Evolutionary conservation across 2,113 vertebrate species (phyloP).

Genomic region (Euleptes europaea): DNA sequence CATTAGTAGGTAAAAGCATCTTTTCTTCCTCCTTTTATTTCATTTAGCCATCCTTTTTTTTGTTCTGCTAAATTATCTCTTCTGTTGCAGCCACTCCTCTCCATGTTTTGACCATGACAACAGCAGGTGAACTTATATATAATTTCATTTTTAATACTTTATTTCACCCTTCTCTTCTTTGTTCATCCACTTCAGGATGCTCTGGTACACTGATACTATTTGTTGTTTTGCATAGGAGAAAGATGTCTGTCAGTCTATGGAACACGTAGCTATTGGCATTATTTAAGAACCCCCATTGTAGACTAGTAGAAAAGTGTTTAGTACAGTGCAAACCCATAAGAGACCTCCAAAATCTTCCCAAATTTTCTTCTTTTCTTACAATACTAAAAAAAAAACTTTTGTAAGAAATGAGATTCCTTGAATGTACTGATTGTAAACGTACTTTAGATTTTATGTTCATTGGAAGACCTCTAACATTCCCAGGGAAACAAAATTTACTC

Average conservation of each 20-base stretch:
- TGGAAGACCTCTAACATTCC: constrained; percentile 6
- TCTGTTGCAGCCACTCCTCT: constrained; percentile 91
- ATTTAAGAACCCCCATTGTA: neutral
- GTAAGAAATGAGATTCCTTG: neutral
- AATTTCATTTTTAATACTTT: constrained; percentile 73
- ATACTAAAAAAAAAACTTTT: too few relatives aligned
- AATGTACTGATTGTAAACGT: neutral
- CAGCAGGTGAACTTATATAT: constrained; percentile 94
- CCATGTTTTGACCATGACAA: constrained; percentile 96
- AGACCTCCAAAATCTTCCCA: neutral
- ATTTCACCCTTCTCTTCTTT: constrained; percentile 46
- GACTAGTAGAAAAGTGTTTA: neutral
- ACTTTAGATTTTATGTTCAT: constrained; percentile 1
- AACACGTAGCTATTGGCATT: neutral
- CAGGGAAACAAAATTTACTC: neutral
- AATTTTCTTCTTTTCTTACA: neutral
- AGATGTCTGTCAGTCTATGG: neutral
- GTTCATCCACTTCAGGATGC: constrained; percentile 68
- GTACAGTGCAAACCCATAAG: neutral
- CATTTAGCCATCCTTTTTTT: constrained; percentile 64
- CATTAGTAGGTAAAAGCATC: constrained; percentile 36
- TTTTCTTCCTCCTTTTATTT: constrained; percentile 68
- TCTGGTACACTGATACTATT: constrained; percentile 65
- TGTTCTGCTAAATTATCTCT: constrained; percentile 82
- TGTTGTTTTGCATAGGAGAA: constrained; percentile 23